Evolutionary conservation across 1,140 invertebrate genomes (phyloP).

Genomic region (Drosophila subpulchrella): DNA sequence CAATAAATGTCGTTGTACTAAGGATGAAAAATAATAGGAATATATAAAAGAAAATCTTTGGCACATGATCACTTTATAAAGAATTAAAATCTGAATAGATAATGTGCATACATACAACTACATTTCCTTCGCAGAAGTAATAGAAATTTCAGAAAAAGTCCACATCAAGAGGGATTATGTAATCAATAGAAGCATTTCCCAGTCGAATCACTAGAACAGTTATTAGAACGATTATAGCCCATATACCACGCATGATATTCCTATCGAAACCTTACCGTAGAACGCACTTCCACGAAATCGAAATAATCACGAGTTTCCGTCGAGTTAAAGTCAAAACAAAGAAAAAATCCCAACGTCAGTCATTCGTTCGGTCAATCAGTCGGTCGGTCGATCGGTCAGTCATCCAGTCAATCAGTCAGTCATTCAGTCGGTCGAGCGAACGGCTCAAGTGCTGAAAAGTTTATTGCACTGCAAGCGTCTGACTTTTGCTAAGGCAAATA

Average conservation of each 20-base stretch:
- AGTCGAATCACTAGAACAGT: not conserved
- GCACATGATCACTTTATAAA: no score
- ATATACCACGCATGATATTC: slow-evolving; percentile 9
- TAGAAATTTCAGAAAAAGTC: slow-evolving; percentile 3
- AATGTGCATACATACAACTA: not conserved
- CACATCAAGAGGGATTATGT: slow-evolving; percentile 1
- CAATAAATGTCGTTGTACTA: no score
- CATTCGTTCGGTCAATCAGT: slow-evolving; percentile 9
- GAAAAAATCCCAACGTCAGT: slow-evolving; percentile 28
- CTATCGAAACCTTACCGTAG: slow-evolving; percentile 26
- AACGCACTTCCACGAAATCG: slow-evolving; percentile 40
- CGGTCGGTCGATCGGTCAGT: slow-evolving; percentile 36
- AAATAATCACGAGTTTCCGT: slow-evolving; percentile 49
- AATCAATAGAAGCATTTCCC: not conserved
- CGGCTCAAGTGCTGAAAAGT: slow-evolving; percentile 73
- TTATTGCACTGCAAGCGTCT: slow-evolving; percentile 69
- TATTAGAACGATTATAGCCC: slow-evolving; percentile 12
- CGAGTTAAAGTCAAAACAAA: slow-evolving; percentile 48
- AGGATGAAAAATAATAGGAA: no score
- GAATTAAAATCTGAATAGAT: not conserved
- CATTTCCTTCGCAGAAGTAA: not conserved
- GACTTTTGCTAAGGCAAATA: slow-evolving; percentile 77
- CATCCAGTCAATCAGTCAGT: slow-evolving; percentile 20
- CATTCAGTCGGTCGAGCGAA: slow-evolving; percentile 24
- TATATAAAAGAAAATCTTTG: not conserved